Conservation (phyloP, 2,888 invertebrate species). For the Lamellibrachia columna region DNA sequence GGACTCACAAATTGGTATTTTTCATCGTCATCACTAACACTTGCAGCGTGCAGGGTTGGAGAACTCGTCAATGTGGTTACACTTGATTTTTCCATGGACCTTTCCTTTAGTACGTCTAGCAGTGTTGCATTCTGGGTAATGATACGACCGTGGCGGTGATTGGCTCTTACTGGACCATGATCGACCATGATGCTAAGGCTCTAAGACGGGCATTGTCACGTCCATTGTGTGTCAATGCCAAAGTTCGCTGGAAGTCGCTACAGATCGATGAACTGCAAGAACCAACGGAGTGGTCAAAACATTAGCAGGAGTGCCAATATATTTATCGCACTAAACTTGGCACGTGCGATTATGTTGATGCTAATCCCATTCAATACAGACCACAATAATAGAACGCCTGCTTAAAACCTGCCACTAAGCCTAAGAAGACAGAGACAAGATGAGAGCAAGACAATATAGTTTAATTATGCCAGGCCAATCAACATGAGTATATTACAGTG, state of each 20-base stretch:
- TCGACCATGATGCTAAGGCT: neutral
- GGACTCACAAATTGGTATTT: neutral
- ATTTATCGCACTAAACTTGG: neutral
- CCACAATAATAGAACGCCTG: neutral
- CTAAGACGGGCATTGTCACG: neutral
- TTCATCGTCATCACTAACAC: slow-evolving; percentile 10
- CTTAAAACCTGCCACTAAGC: neutral
- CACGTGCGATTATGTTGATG: neutral
- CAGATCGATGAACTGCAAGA: neutral
- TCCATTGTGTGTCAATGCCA: neutral
- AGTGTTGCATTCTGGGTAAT: slow-evolving; percentile 12
- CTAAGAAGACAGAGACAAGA: neutral
- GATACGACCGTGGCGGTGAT: neutral
- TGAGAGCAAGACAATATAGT: neutral
- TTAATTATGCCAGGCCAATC: neutral
- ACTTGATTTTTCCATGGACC: neutral
- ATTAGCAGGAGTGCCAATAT: neutral
- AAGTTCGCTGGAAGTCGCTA: neutral
- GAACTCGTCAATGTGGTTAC: neutral
- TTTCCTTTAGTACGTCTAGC: neutral
- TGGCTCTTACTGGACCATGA: neutral
- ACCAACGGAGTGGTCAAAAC: neutral
- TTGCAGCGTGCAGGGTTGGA: neutral
- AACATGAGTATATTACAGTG: neutral
- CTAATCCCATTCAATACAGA: neutral